Evolutionary conservation across 2,888 invertebrate species (phyloP).

Genomic region (Plagiodera versicolora): DNA sequence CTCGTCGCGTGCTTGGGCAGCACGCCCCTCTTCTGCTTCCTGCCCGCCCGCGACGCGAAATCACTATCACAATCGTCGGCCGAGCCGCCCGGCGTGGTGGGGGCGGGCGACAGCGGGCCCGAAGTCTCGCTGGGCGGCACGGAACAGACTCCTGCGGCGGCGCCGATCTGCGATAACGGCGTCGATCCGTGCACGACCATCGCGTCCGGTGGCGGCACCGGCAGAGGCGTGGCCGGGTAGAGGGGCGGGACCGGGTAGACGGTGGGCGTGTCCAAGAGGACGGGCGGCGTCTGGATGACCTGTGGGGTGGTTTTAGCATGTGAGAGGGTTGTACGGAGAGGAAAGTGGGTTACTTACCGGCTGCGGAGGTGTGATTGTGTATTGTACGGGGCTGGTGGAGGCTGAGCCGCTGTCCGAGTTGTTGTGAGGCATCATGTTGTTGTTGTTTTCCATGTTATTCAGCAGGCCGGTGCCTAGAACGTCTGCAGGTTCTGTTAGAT

Average conservation of each 20-base stretch:
- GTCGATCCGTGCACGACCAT: conserved; percentile 79
- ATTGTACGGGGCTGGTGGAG: conserved; percentile 57
- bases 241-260: conserved; percentile 39
- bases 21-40: conserved; percentile 83
- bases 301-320: neutral
- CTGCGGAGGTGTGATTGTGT: conserved; percentile 53
- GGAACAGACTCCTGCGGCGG: conserved; percentile 64
- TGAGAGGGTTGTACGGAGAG: no score
- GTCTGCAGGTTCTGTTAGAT: conserved; percentile 32
- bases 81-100: conserved; percentile 62
- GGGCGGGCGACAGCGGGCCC: conserved; percentile 62
- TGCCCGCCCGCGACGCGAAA: conserved; percentile 51
- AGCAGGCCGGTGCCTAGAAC: conserved; percentile 56
- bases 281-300: neutral
- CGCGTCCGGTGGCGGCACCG: conserved; percentile 47
- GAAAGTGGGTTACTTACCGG: conserved; percentile 41
- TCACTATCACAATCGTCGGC: conserved; percentile 62
- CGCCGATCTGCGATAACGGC: conserved; percentile 82
- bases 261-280: conserved; percentile 47
- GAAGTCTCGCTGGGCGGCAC: conserved; percentile 59
- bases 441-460: conserved; percentile 53
- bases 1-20: conserved; percentile 95
- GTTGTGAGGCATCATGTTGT: conserved; percentile 54
- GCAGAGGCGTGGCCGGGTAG: conserved; percentile 32
- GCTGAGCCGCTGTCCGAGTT: conserved; percentile 56